A percentile compares a stretch with the other conserved stretches of the same genome.
Evolutionary conservation across 2,113 vertebrate genomes (phyloP).

Genomic region (Asarcornis scutulata): DNA sequence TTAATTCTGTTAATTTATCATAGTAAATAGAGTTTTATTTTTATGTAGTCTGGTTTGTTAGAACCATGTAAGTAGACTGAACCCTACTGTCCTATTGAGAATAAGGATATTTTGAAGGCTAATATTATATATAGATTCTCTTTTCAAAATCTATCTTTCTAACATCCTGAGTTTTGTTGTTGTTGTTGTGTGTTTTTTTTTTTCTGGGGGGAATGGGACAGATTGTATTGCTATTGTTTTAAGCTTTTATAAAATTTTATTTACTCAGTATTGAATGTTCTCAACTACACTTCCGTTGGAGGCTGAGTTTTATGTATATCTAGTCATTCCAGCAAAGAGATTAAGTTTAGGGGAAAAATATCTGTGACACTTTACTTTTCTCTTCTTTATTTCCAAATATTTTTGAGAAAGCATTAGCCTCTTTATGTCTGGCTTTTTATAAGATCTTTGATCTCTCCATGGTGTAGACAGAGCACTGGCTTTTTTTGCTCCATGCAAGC

Average conservation of each 20-base stretch:
- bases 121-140: not conserved
- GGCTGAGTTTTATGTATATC: not conserved
- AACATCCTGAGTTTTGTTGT: not conserved
- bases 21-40: not conserved
- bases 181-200: not conserved
- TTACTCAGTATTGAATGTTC: not conserved
- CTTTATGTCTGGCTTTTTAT: not conserved
- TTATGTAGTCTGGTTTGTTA: not conserved
- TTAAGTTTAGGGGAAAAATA: not conserved
- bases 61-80: not conserved
- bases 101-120: not conserved
- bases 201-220: not conserved
- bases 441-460: constrained; percentile 43
- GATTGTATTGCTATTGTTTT: not conserved
- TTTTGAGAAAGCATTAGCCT: constrained; percentile 12
- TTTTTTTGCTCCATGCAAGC: constrained; percentile 36
- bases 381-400: constrained; percentile 34
- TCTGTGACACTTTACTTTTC: not conserved
- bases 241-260: not conserved
- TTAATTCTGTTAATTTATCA: not conserved
- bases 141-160: not conserved
- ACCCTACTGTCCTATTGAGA: not conserved
- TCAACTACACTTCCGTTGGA: not conserved
- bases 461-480: not conserved
- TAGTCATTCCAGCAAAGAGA: not conserved